phyloP scores from a whole-genome alignment of 2,888 invertebrate genomes.

The Pachliopta kotzebuea region DNA sequence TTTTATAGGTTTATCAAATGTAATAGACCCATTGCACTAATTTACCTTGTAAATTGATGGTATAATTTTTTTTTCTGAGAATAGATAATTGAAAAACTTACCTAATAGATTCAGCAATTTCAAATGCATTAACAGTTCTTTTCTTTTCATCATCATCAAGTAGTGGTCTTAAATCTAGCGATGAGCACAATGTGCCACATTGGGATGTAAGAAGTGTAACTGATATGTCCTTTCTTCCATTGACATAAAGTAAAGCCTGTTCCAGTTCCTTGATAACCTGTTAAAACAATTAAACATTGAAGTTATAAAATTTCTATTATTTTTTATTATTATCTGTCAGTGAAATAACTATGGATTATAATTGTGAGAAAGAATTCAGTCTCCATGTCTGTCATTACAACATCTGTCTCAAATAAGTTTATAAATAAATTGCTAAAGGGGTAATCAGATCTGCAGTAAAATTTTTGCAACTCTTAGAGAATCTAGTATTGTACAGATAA shows the following conservation, averaged over 20 bases:
- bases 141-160: conserved; percentile 81
- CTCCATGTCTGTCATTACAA: no score
- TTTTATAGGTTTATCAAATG: no score
- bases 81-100: conserved; percentile 59
- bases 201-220: conserved; percentile 88
- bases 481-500: no score
- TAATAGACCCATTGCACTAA: no score
- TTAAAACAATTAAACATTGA: conserved; percentile 37
- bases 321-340: not conserved
- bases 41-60: no score
- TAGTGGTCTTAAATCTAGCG: conserved; percentile 88
- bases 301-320: conserved; percentile 1
- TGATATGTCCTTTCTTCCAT: conserved; percentile 67
- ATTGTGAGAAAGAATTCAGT: not conserved
- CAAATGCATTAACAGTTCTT: conserved; percentile 82
- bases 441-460: no score
- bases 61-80: no score
- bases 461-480: no score
- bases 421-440: no score
- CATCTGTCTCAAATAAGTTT: no score
- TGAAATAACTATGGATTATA: not conserved
- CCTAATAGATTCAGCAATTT: conserved; percentile 87
- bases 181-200: conserved; percentile 89
- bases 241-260: conserved; percentile 79
- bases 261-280: conserved; percentile 89